Conservation (phyloP, 2,888 invertebrate species). For the Phaonia tiefii region DNA sequence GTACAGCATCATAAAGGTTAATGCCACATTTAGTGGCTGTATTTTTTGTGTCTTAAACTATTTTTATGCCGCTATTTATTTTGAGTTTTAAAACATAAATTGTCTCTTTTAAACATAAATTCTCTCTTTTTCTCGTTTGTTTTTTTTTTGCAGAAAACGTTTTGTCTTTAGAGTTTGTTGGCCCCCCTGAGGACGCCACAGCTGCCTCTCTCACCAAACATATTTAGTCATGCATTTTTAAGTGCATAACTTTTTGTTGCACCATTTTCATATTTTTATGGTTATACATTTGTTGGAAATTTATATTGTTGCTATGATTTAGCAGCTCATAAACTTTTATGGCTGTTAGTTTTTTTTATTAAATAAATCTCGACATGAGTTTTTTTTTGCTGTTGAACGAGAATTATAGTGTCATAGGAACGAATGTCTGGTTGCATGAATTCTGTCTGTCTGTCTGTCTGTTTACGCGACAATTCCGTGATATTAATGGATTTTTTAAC, state of each 20-base stretch:
- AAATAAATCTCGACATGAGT: slow-evolving; percentile 36
- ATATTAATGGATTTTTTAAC: slow-evolving; percentile 37
- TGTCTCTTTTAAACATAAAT: slow-evolving; percentile 21
- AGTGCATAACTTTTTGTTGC: slow-evolving; percentile 28
- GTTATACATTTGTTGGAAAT: slow-evolving; percentile 37
- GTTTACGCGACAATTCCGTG: not conserved
- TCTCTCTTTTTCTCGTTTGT: slow-evolving; percentile 14
- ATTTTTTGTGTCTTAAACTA: too few relatives aligned
- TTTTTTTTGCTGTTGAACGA: slow-evolving; percentile 13
- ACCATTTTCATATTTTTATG: slow-evolving; percentile 19
- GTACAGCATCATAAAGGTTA: too few relatives aligned
- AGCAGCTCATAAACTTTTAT: slow-evolving; percentile 66
- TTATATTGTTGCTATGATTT: slow-evolving; percentile 56
- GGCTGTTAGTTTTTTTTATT: slow-evolving; percentile 53
- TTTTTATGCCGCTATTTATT: not conserved
- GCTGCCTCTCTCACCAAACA: not conserved
- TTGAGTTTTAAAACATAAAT: slow-evolving; percentile 13
- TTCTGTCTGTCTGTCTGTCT: not conserved
- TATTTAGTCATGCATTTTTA: slow-evolving; percentile 31
- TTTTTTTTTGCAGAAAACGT: not conserved
- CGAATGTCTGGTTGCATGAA: not conserved
- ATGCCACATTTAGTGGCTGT: too few relatives aligned
- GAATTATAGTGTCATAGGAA: not conserved
- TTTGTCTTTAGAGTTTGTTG: not conserved
- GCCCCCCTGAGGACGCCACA: not conserved